These are phyloP conservation scores for Tryphoninae sp. DNA, from an alignment of 2,888 invertebrate species.

Conservation along the genomic window DNA sequence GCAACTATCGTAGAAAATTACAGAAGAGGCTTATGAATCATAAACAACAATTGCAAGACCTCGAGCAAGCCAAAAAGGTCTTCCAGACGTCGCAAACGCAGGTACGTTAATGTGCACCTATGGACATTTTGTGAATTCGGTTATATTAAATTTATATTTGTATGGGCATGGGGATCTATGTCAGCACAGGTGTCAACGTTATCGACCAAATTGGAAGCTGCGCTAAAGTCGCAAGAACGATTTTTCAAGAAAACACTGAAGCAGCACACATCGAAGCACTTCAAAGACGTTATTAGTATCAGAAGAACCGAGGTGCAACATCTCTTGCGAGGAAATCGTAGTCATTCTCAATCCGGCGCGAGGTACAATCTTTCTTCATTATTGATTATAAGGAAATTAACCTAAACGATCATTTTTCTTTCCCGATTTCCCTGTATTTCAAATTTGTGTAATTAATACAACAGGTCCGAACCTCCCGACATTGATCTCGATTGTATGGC, in stretches of 20 bases:
- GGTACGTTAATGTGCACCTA: conserved; percentile 40
- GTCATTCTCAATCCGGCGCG: conserved; percentile 70
- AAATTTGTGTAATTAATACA: conserved; percentile 54
- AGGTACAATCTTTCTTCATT: conserved; percentile 65
- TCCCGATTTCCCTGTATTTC: background rate
- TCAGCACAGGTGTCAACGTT: conserved; percentile 81
- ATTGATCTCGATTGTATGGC: conserved; percentile 74
- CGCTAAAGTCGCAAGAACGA: conserved; percentile 83
- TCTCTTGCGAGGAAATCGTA: conserved; percentile 71
- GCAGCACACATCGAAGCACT: conserved; percentile 83
- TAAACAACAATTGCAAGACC: conserved; percentile 86
- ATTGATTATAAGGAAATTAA: conserved; percentile 12
- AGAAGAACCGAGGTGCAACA: conserved; percentile 74
- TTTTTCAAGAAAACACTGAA: conserved; percentile 84
- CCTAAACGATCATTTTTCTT: background rate
- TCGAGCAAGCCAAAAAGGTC: conserved; percentile 86
- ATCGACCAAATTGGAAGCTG: conserved; percentile 81
- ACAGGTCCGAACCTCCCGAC: conserved; percentile 74
- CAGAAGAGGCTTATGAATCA: conserved; percentile 89
- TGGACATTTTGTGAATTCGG: background rate
- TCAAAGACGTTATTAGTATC: conserved; percentile 76
- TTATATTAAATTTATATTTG: conserved; percentile 25
- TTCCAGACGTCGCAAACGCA: conserved; percentile 83
- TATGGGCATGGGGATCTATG: conserved; percentile 80
- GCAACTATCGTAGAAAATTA: conserved; percentile 86